Percentiles rank a stretch among this genome's conserved stretches.
phyloP scores from a whole-genome alignment of 64 coral and sea anemone species.

The Montipora foliosa region DNA sequence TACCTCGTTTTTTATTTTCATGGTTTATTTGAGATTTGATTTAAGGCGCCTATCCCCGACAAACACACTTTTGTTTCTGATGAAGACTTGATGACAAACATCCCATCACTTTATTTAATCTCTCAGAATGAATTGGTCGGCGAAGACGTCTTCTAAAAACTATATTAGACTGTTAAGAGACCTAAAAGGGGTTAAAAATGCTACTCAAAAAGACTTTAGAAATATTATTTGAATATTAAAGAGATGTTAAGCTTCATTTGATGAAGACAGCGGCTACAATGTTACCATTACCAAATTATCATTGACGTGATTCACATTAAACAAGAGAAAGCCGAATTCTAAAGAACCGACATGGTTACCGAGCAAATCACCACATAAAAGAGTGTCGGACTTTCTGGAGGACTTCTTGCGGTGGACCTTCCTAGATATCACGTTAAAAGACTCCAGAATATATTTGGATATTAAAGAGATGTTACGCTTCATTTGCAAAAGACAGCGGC shows the following conservation, averaged over 20 bases:
- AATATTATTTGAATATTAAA: slow-evolving; percentile 10
- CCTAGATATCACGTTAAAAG: background rate
- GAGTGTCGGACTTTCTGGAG: too few species aligned
- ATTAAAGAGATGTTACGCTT: background rate
- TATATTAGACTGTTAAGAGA: background rate
- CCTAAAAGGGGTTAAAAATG: background rate
- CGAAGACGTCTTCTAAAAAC: background rate
- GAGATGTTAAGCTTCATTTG: background rate
- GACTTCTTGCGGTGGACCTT: too few species aligned
- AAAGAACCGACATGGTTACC: too few species aligned
- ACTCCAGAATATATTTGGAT: slow-evolving; percentile 3
- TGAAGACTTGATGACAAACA: too few species aligned
- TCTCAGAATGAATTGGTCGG: background rate
- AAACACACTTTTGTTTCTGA: too few species aligned
- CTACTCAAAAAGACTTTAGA: background rate
- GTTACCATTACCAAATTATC: background rate
- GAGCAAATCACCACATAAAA: too few species aligned
- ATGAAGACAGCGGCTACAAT: background rate
- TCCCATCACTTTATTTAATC: background rate
- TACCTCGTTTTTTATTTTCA: too few species aligned
- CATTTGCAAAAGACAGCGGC: background rate
- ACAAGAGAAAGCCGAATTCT: too few species aligned
- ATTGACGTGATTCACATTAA: too few species aligned
- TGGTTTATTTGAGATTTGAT: too few species aligned
- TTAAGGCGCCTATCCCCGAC: too few species aligned